Percentiles rank a stretch among this genome's conserved stretches.
These are phyloP conservation scores for Leptinotarsa peninsularis DNA, from an alignment of 2,888 invertebrate species.

Conservation along the genomic window DNA sequence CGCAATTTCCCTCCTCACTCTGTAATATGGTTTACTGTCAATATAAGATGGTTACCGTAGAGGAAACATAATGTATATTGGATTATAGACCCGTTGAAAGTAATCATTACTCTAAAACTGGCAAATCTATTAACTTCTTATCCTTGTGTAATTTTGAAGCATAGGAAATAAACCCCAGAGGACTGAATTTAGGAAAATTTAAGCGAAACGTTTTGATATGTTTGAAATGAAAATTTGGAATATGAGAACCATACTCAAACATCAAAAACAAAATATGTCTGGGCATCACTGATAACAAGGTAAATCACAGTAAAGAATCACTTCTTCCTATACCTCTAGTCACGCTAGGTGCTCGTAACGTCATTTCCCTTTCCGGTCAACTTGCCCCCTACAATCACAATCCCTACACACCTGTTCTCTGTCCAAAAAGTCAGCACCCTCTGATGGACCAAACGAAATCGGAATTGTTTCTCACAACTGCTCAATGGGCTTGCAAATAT, in stretches of 20 bases:
- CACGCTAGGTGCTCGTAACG: conserved; percentile 60
- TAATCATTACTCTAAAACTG: no score
- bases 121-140: no score
- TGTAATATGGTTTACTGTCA: no score
- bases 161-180: no score
- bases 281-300: conserved; percentile 29
- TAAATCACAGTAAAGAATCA: conserved; percentile 59
- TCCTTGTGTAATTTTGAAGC: no score
- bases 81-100: no score
- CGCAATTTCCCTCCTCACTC: no score
- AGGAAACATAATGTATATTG: no score
- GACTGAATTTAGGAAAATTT: not conserved
- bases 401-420: conserved; percentile 36
- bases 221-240: not conserved
- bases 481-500: no score
- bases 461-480: not conserved
- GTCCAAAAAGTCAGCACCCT: not conserved
- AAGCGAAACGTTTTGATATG: not conserved
- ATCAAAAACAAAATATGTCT: not conserved
- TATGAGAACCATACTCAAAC: not conserved
- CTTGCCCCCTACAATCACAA: conserved; percentile 35
- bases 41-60: no score
- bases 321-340: conserved; percentile 57
- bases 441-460: not conserved
- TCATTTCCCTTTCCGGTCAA: conserved; percentile 62